These are phyloP conservation scores for Sipha maydis DNA, from an alignment of 2,888 invertebrate species.

Conservation along the genomic window DNA sequence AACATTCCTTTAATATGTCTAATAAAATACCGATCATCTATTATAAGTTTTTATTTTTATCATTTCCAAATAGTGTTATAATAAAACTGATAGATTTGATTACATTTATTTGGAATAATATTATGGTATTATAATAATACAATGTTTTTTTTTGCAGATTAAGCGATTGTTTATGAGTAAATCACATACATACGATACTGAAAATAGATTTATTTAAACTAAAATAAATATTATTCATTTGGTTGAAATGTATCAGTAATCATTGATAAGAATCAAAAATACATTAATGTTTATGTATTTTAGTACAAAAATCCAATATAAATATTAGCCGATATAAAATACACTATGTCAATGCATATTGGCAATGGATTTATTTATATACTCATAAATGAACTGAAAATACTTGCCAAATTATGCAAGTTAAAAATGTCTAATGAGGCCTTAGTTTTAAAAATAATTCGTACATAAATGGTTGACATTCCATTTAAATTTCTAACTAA, in stretches of 20 bases:
- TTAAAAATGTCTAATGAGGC: slow-evolving; percentile 37
- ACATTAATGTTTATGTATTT: background rate
- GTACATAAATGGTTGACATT: slow-evolving; percentile 58
- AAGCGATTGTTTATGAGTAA: background rate
- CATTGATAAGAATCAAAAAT: background rate
- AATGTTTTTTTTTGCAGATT: background rate
- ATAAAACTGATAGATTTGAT: too few relatives aligned
- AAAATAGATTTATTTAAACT: background rate
- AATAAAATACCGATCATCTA: background rate
- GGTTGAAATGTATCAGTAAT: too few relatives aligned
- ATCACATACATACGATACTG: background rate
- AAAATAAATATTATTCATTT: background rate
- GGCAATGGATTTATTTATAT: slow-evolving; percentile 36
- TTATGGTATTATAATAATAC: background rate
- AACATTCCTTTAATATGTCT: background rate
- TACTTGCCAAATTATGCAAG: slow-evolving; percentile 57
- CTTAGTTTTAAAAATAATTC: slow-evolving; percentile 56
- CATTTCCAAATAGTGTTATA: background rate
- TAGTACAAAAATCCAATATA: background rate
- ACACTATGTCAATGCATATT: slow-evolving; percentile 19
- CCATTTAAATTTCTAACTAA: slow-evolving; percentile 40
- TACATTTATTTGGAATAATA: background rate
- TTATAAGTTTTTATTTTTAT: background rate
- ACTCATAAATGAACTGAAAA: slow-evolving; percentile 52
- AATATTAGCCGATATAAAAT: slow-evolving; percentile 16